Percentiles rank a stretch among this genome's conserved stretches.
phyloP scores from a whole-genome alignment of 2,888 invertebrate genomes.

The Lycocerus yunnanus region DNA sequence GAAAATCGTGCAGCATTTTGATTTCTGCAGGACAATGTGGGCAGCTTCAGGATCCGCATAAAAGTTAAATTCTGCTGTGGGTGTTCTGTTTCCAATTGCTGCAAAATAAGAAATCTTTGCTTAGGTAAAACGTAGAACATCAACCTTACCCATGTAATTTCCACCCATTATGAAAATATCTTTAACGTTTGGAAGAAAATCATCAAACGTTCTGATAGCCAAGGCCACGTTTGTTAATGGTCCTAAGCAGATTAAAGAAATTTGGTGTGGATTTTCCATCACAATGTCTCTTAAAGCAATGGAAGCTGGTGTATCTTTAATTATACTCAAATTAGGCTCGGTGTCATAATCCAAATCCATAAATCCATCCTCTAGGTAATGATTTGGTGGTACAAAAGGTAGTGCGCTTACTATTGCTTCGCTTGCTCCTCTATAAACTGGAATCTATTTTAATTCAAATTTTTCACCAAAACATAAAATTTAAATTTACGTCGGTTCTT shows the following conservation, averaged over 20 bases:
- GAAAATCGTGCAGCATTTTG: slow-evolving; percentile 64
- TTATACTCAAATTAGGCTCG: slow-evolving; percentile 38
- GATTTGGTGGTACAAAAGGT: slow-evolving; percentile 51
- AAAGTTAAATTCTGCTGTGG: slow-evolving; percentile 79
- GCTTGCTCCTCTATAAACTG: slow-evolving; percentile 69
- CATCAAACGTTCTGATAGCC: slow-evolving; percentile 69
- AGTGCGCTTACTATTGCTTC: slow-evolving; percentile 53
- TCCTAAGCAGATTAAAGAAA: slow-evolving; percentile 69
- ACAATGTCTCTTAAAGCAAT: slow-evolving; percentile 64
- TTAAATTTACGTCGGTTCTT: slow-evolving; percentile 64
- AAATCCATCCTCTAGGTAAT: slow-evolving; percentile 73
- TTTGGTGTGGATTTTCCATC: slow-evolving; percentile 59
- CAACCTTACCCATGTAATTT: slow-evolving; percentile 61
- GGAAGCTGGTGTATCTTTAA: slow-evolving; percentile 56
- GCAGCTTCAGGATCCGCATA: slow-evolving; percentile 78
- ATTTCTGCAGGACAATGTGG: slow-evolving; percentile 66
- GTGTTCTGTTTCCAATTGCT: slow-evolving; percentile 65
- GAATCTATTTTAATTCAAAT: slow-evolving; percentile 59
- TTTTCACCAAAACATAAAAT: not conserved
- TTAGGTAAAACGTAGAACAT: not conserved
- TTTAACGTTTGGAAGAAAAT: slow-evolving; percentile 66
- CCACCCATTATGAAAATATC: slow-evolving; percentile 81
- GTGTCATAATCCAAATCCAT: slow-evolving; percentile 60
- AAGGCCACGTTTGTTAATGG: slow-evolving; percentile 81
- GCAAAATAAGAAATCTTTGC: not conserved